Conservation (phyloP, 2,888 invertebrate species). For the Portevinia maculata region DNA sequence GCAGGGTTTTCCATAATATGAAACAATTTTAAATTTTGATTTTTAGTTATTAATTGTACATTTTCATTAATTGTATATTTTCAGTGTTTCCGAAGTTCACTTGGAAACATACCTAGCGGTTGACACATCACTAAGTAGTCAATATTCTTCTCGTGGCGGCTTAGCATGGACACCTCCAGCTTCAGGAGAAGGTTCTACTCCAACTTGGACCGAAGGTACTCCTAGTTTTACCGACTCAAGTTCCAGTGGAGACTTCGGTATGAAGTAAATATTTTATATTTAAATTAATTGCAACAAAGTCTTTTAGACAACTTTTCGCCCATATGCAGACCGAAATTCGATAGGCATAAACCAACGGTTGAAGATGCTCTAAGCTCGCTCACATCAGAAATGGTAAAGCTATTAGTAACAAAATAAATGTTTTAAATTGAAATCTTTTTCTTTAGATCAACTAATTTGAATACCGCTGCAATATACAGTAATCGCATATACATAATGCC, state of each 20-base stretch:
- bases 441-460: slow-evolving; percentile 56
- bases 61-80: slow-evolving; percentile 28
- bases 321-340: slow-evolving; percentile 82
- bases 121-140: slow-evolving; percentile 83
- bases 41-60: too few relatives aligned
- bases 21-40: too few relatives aligned
- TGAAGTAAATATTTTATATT: slow-evolving; percentile 67
- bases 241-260: slow-evolving; percentile 93
- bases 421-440: background rate
- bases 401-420: background rate
- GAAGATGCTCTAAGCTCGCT: slow-evolving; percentile 91
- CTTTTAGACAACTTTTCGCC: slow-evolving; percentile 83
- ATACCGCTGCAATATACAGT: slow-evolving; percentile 52
- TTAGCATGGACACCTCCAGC: slow-evolving; percentile 91
- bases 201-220: slow-evolving; percentile 99
- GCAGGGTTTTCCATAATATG: too few relatives aligned
- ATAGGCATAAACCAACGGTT: slow-evolving; percentile 85
- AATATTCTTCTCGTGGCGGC: slow-evolving; percentile 84
- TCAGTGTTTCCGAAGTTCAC: slow-evolving; percentile 89
- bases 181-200: slow-evolving; percentile 94
- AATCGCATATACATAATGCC: slow-evolving; percentile 67
- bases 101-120: slow-evolving; percentile 85
- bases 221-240: slow-evolving; percentile 99
- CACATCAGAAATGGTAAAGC: slow-evolving; percentile 90
- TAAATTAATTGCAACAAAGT: slow-evolving; percentile 57